These are phyloP conservation scores for Crotalus tigris DNA, from an alignment of 2,113 vertebrate genomes.

Conservation along the genomic window DNA sequence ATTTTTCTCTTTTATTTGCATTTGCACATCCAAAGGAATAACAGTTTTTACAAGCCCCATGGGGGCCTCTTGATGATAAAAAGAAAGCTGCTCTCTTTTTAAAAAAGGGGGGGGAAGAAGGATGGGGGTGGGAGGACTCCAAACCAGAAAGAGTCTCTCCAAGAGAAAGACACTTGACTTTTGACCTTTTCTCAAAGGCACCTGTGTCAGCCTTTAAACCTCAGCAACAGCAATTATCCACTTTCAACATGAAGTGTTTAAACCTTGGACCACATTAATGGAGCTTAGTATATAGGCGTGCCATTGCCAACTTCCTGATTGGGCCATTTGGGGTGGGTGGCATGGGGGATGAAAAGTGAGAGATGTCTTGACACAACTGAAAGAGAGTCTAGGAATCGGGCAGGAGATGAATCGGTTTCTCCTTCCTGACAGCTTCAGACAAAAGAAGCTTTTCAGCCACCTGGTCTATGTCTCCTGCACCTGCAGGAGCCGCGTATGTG, in stretches of 20 bases:
- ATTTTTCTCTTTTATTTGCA: conserved; percentile 66
- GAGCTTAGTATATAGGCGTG: conserved; percentile 80
- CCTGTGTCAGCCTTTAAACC: conserved; percentile 87
- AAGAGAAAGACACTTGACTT: conserved; percentile 89
- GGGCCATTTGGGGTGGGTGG: not conserved
- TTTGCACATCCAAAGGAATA: conserved; percentile 79
- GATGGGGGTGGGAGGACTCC: not conserved
- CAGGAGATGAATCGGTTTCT: conserved; percentile 85
- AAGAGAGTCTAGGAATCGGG: conserved; percentile 79
- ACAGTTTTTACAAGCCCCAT: conserved; percentile 78
- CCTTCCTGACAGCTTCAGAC: conserved; percentile 88
- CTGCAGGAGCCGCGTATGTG: conserved; percentile 73
- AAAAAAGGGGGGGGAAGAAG: too few relatives aligned
- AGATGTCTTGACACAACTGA: conserved; percentile 79
- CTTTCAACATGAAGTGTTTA: conserved; percentile 88
- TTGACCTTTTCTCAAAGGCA: conserved; percentile 92
- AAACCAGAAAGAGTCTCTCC: conserved; percentile 71
- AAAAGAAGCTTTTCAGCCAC: conserved; percentile 88
- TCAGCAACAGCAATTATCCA: conserved; percentile 92
- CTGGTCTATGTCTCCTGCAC: conserved; percentile 90
- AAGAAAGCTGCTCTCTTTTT: not conserved
- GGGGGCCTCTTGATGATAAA: conserved; percentile 65
- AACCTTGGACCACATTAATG: conserved; percentile 77
- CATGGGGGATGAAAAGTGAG: conserved; percentile 30
- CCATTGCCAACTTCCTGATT: conserved; percentile 81